Conservation (phyloP, 2,888 invertebrate genomes). For the Agrotis ipsilon region DNA sequence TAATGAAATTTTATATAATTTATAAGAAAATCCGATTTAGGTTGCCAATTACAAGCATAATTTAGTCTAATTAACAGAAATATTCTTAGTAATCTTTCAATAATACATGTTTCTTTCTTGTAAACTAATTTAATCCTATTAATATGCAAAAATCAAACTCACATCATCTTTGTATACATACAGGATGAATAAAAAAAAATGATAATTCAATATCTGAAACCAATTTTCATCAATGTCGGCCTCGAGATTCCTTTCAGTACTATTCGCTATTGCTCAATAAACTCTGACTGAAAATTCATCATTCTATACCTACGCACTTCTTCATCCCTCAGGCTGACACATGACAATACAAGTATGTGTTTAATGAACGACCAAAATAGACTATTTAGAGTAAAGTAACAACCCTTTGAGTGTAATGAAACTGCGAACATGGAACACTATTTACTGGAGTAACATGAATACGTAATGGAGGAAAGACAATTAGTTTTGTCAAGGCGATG, state of each 20-base stretch:
- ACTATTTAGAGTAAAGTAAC: background rate
- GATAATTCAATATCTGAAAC: too few relatives aligned
- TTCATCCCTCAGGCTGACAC: background rate
- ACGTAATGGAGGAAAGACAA: background rate
- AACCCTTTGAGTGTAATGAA: conserved; percentile 14
- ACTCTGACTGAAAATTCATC: too few relatives aligned
- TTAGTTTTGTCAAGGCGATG: background rate
- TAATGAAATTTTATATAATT: background rate
- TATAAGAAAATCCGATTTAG: conserved; percentile 21
- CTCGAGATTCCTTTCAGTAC: too few relatives aligned
- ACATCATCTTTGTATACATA: background rate
- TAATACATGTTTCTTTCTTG: background rate
- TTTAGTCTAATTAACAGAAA: conserved; percentile 6
- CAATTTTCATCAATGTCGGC: too few relatives aligned
- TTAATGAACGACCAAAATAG: conserved; percentile 1
- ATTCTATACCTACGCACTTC: background rate
- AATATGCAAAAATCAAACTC: background rate
- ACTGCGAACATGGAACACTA: background rate
- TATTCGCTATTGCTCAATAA: too few relatives aligned
- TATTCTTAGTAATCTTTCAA: conserved; percentile 38
- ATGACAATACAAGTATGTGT: background rate
- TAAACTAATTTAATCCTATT: conserved; percentile 21
- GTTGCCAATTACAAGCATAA: conserved; percentile 17
- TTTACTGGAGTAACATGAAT: background rate
- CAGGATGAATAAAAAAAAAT: too few relatives aligned